Base-by-base conservation (phyloP, 2,888 invertebrate species). In the Oligia fasciuncula region DNA sequence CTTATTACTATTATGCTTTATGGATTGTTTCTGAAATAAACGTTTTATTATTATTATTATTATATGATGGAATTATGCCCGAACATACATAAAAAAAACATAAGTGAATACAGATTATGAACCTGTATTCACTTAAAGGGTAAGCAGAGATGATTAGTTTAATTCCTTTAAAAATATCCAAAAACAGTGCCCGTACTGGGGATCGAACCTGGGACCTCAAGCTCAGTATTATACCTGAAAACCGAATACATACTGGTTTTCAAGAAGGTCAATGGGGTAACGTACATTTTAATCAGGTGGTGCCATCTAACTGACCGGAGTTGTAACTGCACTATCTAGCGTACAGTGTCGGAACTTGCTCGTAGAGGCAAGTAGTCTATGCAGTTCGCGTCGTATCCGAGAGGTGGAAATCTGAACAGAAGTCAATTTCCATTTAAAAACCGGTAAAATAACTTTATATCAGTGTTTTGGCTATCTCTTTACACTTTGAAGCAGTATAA, bases 231-330 rank as follows among this genome's bases (percentile, higher is more conserved):
- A 35, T 35, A 35, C 35, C 35, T 65, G 5, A 65, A 66, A 65
- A 13, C 6, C 13, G 13, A 66, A 66, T 23, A 43, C 4, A 14
- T 14, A 13, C 40, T 66, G 1, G 23, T n/a, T 43, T 43, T 67
- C 8, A 67, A 43, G 23, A 17, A 43, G 43, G 4, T 14, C 9
- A n/a, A 9, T 43, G 43, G 4, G 17, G n/a, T 62, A 0, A 9
- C 49, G 46, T 17, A n/a, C 3, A 49, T 60, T 60, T 60, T 17
- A 5, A 19, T 35, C 4, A 23, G 4, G 78, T 78, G 68, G 35
- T 77, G 78, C 78, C 77, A 77, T 77, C 68, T 78, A 19, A 35
- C 54, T 6, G 17, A 9, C 29, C 13, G 0, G 29, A 43, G 17
- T n/a, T 14, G 68, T 29, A 23, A 46, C n/a, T 69, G 29, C 63